phyloP scores from a whole-genome alignment of 2,888 invertebrate species.

The Phanerotoma sp. region DNA sequence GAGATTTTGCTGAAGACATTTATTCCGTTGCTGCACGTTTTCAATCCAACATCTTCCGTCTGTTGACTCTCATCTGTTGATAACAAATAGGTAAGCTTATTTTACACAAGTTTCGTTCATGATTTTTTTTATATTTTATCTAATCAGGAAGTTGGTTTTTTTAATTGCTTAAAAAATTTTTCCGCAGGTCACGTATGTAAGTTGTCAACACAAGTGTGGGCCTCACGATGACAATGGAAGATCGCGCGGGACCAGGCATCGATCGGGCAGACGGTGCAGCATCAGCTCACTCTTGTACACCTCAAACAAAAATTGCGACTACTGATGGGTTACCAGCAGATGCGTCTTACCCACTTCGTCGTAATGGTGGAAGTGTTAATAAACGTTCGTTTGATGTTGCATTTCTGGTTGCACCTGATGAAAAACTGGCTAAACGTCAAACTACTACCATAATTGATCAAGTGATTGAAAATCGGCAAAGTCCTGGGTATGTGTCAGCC shows the following conservation, averaged over 20 bases:
- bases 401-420: constrained; percentile 85
- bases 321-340: constrained; percentile 40
- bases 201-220: constrained; percentile 3
- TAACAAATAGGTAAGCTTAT: constrained; percentile 1
- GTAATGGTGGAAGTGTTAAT: constrained; percentile 54
- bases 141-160: not conserved
- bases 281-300: constrained; percentile 42
- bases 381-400: constrained; percentile 90
- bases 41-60: constrained; percentile 1
- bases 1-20: not conserved
- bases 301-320: constrained; percentile 30
- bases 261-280: constrained; percentile 51
- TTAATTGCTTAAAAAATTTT: not conserved
- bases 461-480: constrained; percentile 47
- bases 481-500: constrained; percentile 2
- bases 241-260: constrained; percentile 53
- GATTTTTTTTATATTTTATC: not conserved
- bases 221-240: constrained; percentile 57
- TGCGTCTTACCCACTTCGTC: constrained; percentile 52
- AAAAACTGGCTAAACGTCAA: constrained; percentile 70
- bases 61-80: not conserved
- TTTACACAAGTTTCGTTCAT: not conserved
- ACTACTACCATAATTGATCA: constrained; percentile 44
- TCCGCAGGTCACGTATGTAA: constrained; percentile 19
- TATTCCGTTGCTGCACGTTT: constrained; percentile 10